These are phyloP conservation scores for Trichomycterus rosablanca DNA, from an alignment of 2,113 vertebrate species.

Conservation along the genomic window DNA sequence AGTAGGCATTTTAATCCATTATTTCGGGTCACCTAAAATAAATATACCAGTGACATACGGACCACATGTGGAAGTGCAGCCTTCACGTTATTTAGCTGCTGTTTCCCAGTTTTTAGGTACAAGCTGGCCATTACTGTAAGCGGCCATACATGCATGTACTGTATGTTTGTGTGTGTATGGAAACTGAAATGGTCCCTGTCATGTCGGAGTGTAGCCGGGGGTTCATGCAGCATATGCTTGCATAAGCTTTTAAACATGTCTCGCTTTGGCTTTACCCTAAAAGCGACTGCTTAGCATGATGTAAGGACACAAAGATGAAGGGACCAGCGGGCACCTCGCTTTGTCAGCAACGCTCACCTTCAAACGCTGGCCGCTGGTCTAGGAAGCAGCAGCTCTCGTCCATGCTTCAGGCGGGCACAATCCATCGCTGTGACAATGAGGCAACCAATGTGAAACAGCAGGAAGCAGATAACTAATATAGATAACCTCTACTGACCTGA, in stretches of 20 bases:
- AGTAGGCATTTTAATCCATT: too few species aligned
- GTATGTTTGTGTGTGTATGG: not conserved
- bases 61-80: too few species aligned
- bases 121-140: too few species aligned
- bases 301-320: constrained; percentile 46
- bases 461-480: too few species aligned
- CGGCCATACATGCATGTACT: too few species aligned
- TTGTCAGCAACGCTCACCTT: constrained; percentile 61
- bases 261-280: constrained; percentile 44
- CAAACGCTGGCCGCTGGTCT: constrained; percentile 43
- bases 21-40: too few species aligned
- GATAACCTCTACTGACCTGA: too few species aligned
- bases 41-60: too few species aligned
- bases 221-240: constrained; percentile 64
- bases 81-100: too few species aligned
- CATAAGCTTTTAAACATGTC: constrained; percentile 66
- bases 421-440: constrained; percentile 34
- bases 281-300: constrained; percentile 26
- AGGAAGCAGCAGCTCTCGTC: constrained; percentile 11
- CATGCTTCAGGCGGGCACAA: constrained; percentile 20
- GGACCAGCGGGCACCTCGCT: constrained; percentile 55
- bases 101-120: too few species aligned
- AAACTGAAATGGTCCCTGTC: constrained; percentile 15
- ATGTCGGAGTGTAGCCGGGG: constrained; percentile 17
- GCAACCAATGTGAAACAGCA: constrained; percentile 17